These are phyloP conservation scores for Fopius arisanus DNA, from an alignment of 1,140 invertebrate genomes.

Conservation along the genomic window DNA sequence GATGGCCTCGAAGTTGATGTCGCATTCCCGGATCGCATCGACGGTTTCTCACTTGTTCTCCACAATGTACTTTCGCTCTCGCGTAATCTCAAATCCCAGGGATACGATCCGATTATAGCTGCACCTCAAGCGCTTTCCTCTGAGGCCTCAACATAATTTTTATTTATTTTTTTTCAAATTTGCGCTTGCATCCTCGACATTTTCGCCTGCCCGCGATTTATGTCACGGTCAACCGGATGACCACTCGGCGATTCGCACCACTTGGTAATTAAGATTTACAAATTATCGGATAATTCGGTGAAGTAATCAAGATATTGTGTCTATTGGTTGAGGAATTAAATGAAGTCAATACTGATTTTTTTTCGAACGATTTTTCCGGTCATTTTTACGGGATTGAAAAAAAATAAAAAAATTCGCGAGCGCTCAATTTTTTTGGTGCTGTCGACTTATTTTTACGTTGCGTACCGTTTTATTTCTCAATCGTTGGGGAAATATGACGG, in stretches of 20 bases:
- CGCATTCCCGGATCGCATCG: background rate
- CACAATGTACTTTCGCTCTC: constrained; percentile 12
- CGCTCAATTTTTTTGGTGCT: too few relatives aligned
- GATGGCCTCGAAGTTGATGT: constrained; percentile 1
- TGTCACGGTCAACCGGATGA: constrained; percentile 14
- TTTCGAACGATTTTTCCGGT: too few relatives aligned
- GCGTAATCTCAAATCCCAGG: background rate
- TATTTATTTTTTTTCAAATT: background rate
- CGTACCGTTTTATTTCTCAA: too few relatives aligned
- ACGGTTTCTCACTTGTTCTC: background rate
- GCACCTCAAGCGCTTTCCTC: background rate
- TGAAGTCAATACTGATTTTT: too few relatives aligned
- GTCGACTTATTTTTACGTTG: too few relatives aligned
- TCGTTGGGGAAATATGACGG: too few relatives aligned
- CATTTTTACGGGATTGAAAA: too few relatives aligned
- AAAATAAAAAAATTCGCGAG: too few relatives aligned
- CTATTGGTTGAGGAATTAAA: too few relatives aligned
- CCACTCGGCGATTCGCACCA: background rate
- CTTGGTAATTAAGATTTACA: background rate
- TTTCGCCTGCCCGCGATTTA: background rate
- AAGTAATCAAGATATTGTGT: too few relatives aligned
- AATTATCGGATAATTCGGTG: background rate
- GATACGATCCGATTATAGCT: constrained; percentile 5
- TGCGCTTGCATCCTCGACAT: background rate
- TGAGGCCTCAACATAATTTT: background rate